phyloP scores from a whole-genome alignment of 1,140 invertebrate genomes.

The Phymorhynchus buccinoides region DNA sequence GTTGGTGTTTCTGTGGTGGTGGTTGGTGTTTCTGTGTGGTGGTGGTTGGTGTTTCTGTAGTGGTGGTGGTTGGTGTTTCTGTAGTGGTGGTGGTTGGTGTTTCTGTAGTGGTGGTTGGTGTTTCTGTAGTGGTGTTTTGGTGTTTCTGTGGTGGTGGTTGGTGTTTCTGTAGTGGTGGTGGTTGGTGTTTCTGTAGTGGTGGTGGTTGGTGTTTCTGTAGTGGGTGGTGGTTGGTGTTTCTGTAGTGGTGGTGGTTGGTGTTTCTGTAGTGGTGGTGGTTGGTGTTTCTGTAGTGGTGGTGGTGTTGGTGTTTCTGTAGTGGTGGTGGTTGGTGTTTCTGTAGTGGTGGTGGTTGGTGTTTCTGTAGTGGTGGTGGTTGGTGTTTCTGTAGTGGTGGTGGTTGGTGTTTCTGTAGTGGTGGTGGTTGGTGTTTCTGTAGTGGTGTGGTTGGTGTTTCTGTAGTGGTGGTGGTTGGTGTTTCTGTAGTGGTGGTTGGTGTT shows the following conservation, averaged over 20 bases:
- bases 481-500: no score
- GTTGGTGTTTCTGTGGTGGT: background rate
- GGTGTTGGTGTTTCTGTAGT: background rate
- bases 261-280: background rate
- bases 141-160: background rate
- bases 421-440: background rate
- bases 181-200: background rate
- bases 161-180: conserved; percentile 4
- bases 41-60: background rate
- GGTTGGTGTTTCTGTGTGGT: background rate
- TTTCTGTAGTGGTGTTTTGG: background rate
- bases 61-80: conserved; percentile 11
- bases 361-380: conserved; percentile 8
- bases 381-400: conserved; percentile 16
- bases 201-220: conserved; percentile 8
- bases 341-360: conserved; percentile 23
- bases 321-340: background rate
- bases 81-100: background rate
- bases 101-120: background rate
- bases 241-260: conserved; percentile 1
- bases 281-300: background rate
- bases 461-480: conserved; percentile 9
- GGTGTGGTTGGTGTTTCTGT: background rate
- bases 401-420: background rate
- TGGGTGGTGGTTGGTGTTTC: background rate